Conservation (phyloP, 2,888 invertebrate species). For the Scaptomyza caliginosa region DNA sequence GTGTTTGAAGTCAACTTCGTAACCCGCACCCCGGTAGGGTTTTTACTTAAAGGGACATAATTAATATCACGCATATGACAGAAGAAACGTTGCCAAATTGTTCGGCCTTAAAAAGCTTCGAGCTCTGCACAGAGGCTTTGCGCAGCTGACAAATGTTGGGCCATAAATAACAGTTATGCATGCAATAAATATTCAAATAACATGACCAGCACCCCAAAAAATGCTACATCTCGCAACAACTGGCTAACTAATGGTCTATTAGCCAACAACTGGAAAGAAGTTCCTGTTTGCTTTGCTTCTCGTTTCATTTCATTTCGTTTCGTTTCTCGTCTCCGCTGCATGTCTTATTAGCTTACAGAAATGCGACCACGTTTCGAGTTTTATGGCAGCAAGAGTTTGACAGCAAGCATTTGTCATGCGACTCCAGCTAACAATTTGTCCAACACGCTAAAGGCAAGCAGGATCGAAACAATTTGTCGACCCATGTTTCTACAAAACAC, state of each 20-base stretch:
- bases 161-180: conserved; percentile 82
- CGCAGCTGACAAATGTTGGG: conserved; percentile 76
- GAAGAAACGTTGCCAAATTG: conserved; percentile 6
- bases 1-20: conserved; percentile 42
- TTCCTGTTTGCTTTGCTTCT: conserved; percentile 25
- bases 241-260: conserved; percentile 78
- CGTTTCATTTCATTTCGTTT: conserved; percentile 3
- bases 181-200: conserved; percentile 80
- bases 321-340: conserved; percentile 48
- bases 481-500: conserved; percentile 23
- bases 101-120: conserved; percentile 19
- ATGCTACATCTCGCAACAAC: conserved; percentile 50
- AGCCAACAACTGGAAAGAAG: conserved; percentile 48
- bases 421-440: conserved; percentile 50
- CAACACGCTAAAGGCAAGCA: conserved; percentile 39
- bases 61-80: conserved; percentile 63
- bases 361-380: conserved; percentile 68
- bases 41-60: conserved; percentile 37
- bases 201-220: conserved; percentile 57
- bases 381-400: conserved; percentile 64
- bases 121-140: conserved; percentile 24
- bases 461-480: conserved; percentile 60
- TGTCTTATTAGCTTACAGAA: conserved; percentile 70
- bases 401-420: conserved; percentile 50
- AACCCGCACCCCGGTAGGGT: not conserved